Evolutionary conservation across 2,797 vertebrate genomes (phyloP).

Genomic region (Acanthiza pusilla): DNA sequence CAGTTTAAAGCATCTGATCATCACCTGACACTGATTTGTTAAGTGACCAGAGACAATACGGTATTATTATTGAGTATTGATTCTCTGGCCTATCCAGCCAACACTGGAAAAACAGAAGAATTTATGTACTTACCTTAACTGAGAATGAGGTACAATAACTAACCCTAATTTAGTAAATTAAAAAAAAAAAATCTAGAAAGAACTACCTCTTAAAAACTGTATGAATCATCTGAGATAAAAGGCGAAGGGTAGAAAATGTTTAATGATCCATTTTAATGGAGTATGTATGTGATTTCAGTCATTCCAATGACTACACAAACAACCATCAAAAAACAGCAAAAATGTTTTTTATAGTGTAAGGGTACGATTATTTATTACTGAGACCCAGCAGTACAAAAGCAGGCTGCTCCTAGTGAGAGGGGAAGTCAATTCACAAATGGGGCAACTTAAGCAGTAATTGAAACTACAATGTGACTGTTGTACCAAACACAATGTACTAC

Average conservation of each 20-base stretch:
- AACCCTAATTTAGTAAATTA: background rate
- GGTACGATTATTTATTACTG: background rate
- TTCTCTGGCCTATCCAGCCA: background rate
- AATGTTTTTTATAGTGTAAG: background rate
- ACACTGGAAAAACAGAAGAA: background rate
- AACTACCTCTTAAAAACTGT: background rate
- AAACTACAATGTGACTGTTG: background rate
- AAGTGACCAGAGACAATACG: background rate
- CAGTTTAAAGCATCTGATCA: background rate
- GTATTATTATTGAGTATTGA: background rate
- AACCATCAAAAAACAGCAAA: background rate
- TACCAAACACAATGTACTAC: background rate
- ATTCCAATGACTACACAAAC: background rate
- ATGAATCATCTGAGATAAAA: background rate
- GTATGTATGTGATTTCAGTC: background rate
- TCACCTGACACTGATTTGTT: background rate
- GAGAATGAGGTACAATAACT: background rate
- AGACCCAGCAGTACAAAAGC: background rate
- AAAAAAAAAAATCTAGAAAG: background rate
- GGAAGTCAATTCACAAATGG: constrained; percentile 22
- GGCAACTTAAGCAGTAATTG: background rate
- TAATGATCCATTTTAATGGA: background rate
- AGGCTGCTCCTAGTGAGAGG: background rate
- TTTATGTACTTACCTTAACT: background rate
- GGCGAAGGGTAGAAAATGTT: background rate